These are phyloP conservation scores for Heliconius aoede DNA, from an alignment of 2,888 invertebrate species.

Conservation along the genomic window DNA sequence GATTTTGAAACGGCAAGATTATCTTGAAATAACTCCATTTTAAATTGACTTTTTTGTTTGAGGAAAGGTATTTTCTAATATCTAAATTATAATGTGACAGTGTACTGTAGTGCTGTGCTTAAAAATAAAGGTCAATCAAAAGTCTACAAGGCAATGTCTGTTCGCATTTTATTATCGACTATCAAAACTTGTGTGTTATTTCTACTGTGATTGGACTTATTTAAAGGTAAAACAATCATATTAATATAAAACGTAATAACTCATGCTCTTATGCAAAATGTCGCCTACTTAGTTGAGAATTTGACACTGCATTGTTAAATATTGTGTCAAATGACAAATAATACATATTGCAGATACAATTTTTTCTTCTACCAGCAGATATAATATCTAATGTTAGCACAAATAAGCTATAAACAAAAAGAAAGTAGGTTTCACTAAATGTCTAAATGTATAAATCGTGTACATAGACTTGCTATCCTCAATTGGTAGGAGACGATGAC, in stretches of 20 bases:
- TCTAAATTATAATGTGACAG: conserved; percentile 56
- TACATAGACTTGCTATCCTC: conserved; percentile 47
- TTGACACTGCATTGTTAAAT: conserved; percentile 50
- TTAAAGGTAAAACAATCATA: conserved; percentile 35
- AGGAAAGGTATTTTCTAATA: conserved; percentile 52
- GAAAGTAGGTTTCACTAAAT: conserved; percentile 37
- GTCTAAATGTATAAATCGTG: conserved; percentile 28
- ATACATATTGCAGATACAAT: conserved; percentile 16
- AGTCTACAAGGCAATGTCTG: conserved; percentile 60
- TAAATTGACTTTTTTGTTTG: conserved; percentile 56
- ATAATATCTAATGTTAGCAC: background rate
- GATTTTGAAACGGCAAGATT: conserved; percentile 76
- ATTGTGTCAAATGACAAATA: conserved; percentile 46
- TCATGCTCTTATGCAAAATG: conserved; percentile 4
- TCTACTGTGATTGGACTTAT: conserved; percentile 49
- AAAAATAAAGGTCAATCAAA: conserved; percentile 66
- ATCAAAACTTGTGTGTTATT: conserved; percentile 62
- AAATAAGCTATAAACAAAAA: conserved; percentile 19
- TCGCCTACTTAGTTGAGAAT: conserved; percentile 33
- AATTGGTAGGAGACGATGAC: conserved; percentile 53
- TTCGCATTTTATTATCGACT: conserved; percentile 68
- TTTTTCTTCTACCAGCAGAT: background rate
- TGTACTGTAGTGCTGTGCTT: conserved; percentile 51
- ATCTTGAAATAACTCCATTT: conserved; percentile 59
- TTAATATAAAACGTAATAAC: background rate